Evolutionary conservation across 2,888 invertebrate species (phyloP), one percentile per base, ranked within the genome.

Genomic region (Thymelicus lineola): DNA sequence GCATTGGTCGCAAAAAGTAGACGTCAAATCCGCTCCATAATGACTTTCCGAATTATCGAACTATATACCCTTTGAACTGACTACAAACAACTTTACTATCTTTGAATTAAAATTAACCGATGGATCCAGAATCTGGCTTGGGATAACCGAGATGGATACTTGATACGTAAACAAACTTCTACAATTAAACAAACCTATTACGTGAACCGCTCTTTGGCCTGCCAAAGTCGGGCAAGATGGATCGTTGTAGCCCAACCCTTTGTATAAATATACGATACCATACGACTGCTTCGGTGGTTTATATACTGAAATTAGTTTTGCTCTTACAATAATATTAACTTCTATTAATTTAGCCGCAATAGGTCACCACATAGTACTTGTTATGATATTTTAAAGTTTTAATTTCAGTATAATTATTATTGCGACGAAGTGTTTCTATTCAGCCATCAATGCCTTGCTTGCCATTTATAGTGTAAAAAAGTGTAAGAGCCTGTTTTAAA

Each of bases 161-260:
- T 28, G 53, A 53, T 53, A 53, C 53, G 53, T 53, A 53, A 53
- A 53, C 53, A 53, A 53, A 53, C 53, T 53, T 53, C 9, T 53
- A 53, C 53, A 53, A 53, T 53, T 53, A 53, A 53, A 53, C 53
- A 53, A 53, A 53, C 53, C 53, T 53, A 53, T 53, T 53, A 20
- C 53, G 53, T 28, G 53, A 53, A 20, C 53, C 53, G 53, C 53
- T 53, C 53, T 20, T 20, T 53, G 53, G 53, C 50, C 50, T 17
- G 50, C 53, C 53, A 20, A 28, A 20, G 53, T 53, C 53, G 53
- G 53, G 3, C 17, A 20, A 53, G 53, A 53, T 10, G 53, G 53
- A 53, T 53, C 20, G 53, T 20, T 53, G 20, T 20, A 12, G 20
- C 53, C 53, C 12, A 20, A 53, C 53, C 53, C 53, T 28, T 53